These are phyloP conservation scores for Scalopus aquaticus DNA, from an alignment of 2,113 vertebrate species.

Conservation along the genomic window DNA sequence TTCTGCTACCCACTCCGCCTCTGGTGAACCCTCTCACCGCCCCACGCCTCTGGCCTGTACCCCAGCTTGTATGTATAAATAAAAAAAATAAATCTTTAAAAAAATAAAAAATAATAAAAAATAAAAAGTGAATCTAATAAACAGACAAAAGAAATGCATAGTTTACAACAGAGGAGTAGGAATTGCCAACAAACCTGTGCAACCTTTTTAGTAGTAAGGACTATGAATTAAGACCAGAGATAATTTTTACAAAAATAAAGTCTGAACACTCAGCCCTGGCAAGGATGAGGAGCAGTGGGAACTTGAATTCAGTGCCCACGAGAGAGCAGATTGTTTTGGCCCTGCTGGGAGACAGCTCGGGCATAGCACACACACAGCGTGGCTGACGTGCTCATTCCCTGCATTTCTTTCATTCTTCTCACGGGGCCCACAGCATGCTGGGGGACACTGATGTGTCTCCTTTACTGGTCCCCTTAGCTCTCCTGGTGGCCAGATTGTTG, in stretches of 20 bases:
- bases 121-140: neutral
- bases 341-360: neutral
- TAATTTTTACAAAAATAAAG: neutral
- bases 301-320: rapidly evolving
- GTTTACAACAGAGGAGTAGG: neutral
- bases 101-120: too few relatives aligned
- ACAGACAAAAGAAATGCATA: neutral
- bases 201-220: neutral
- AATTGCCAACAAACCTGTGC: too few relatives aligned
- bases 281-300: neutral
- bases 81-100: too few relatives aligned
- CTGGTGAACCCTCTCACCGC: too few relatives aligned
- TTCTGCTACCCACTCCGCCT: too few relatives aligned
- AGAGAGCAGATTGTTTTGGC: rapidly evolving
- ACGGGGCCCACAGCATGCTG: rapidly evolving
- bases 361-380: too few relatives aligned
- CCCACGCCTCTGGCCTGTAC: too few relatives aligned
- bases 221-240: neutral
- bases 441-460: neutral
- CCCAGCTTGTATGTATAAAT: too few relatives aligned
- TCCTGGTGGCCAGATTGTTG: neutral
- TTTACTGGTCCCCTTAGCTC: neutral
- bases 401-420: rapidly evolving
- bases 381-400: rapidly evolving
- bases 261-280: neutral